These are phyloP conservation scores for Erebia aethiops DNA, from an alignment of 2,888 invertebrate genomes.

Conservation along the genomic window DNA sequence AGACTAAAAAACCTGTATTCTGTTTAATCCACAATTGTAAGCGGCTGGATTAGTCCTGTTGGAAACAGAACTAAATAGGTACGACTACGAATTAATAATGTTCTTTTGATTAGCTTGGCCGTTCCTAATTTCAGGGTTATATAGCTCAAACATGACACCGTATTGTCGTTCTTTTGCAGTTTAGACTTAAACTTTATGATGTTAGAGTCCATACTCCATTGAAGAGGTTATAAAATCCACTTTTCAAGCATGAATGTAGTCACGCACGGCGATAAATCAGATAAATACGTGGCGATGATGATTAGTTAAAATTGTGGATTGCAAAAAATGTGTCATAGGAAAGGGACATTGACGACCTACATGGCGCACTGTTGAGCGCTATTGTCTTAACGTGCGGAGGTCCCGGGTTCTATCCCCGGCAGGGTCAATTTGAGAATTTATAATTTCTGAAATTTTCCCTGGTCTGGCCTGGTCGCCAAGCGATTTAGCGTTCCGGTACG, in stretches of 20 bases:
- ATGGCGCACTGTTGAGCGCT: no score
- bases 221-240: slow-evolving; percentile 67
- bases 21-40: slow-evolving; percentile 6
- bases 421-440: no score
- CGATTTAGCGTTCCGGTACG: no score
- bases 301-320: slow-evolving; percentile 50
- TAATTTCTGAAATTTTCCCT: no score
- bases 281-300: slow-evolving; percentile 63
- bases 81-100: slow-evolving; percentile 61
- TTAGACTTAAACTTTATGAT: slow-evolving; percentile 49
- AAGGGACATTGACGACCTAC: no score
- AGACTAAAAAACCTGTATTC: neutral
- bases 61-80: slow-evolving; percentile 40
- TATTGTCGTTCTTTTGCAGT: slow-evolving; percentile 50
- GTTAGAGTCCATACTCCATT: slow-evolving; percentile 57
- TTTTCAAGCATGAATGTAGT: slow-evolving; percentile 69
- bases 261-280: slow-evolving; percentile 75
- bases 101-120: slow-evolving; percentile 67
- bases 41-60: slow-evolving; percentile 2
- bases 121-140: slow-evolving; percentile 72
- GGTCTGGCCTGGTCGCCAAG: no score
- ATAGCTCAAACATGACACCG: slow-evolving; percentile 70
- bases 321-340: slow-evolving; percentile 6
- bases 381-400: no score
- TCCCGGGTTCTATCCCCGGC: no score